A percentile compares a stretch with the other conserved stretches of the same genome.
phyloP scores from a whole-genome alignment of 35 echinoderm and acorn worm genomes.

The Apostichopus japonicus region DNA sequence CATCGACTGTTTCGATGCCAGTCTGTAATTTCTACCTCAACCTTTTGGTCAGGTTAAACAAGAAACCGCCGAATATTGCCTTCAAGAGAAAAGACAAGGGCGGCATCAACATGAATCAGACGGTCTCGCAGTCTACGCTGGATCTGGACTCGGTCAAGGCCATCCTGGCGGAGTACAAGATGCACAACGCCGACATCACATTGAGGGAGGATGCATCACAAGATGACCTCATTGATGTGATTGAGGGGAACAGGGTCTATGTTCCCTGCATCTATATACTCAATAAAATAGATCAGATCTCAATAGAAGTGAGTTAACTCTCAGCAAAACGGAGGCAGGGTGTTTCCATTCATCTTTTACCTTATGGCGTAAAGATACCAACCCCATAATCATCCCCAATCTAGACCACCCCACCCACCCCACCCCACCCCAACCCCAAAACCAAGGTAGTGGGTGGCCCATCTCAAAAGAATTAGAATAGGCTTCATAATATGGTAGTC shows the following conservation, averaged over 20 bases:
- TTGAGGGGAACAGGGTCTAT: slow-evolving; percentile 92
- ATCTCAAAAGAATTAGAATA: too few species aligned
- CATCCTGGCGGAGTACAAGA: slow-evolving; percentile 77
- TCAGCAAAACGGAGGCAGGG: too few species aligned
- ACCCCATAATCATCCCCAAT: too few species aligned
- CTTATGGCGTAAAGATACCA: too few species aligned
- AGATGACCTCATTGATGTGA: slow-evolving; percentile 94
- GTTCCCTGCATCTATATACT: slow-evolving; percentile 96
- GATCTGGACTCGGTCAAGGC: slow-evolving; percentile 80
- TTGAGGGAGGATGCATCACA: slow-evolving; percentile 69
- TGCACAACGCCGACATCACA: slow-evolving; percentile 96
- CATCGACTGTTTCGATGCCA: not conserved
- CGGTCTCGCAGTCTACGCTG: slow-evolving; percentile 74
- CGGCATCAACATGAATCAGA: slow-evolving; percentile 90
- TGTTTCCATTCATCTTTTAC: too few species aligned
- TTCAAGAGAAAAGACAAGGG: slow-evolving; percentile 93
- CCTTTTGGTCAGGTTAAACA: slow-evolving; percentile 78
- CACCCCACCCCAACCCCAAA: too few species aligned
- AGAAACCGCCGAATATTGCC: slow-evolving; percentile 87
- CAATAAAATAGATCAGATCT: slow-evolving; percentile 99
- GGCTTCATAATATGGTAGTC: too few species aligned
- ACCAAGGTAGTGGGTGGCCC: too few species aligned
- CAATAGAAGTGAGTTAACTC: slow-evolving; percentile 81
- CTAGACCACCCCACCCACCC: too few species aligned
- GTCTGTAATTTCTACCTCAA: not conserved